phyloP scores from a whole-genome alignment of 2,888 invertebrate genomes.

The Campaea margaritaria region DNA sequence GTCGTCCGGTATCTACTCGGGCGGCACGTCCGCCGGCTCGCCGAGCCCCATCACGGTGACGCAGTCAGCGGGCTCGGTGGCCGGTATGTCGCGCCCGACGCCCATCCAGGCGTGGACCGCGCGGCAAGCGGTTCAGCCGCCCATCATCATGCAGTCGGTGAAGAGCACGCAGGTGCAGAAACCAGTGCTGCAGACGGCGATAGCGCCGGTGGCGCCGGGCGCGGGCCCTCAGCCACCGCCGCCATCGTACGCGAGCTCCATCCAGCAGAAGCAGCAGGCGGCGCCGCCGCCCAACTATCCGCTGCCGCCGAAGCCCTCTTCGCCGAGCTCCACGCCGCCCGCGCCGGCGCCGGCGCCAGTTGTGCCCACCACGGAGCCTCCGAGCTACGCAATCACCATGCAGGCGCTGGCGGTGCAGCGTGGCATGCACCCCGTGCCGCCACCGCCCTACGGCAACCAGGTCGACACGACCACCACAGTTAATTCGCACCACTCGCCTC shows the following conservation, averaged over 20 bases:
- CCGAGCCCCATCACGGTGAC: constrained; percentile 93
- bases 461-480: constrained; percentile 69
- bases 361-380: constrained; percentile 94
- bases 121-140: constrained; percentile 95
- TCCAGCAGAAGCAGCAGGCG: constrained; percentile 90
- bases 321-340: constrained; percentile 72
- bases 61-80: constrained; percentile 85
- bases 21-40: constrained; percentile 92
- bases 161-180: constrained; percentile 98
- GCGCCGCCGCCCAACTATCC: constrained; percentile 79
- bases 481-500: constrained; percentile 84
- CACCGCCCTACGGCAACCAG: constrained; percentile 87
- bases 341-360: constrained; percentile 71
- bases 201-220: constrained; percentile 92
- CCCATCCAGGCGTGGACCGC: constrained; percentile 94
- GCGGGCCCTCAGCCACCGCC: constrained; percentile 86
- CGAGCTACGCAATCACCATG: constrained; percentile 96
- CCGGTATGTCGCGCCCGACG: constrained; percentile 90
- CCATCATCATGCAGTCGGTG: constrained; percentile 98
- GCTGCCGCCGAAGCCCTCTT: constrained; percentile 80
- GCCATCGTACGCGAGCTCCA: constrained; percentile 92
- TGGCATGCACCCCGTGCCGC: constrained; percentile 88
- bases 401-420: constrained; percentile 91
- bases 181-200: constrained; percentile 97
- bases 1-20: constrained; percentile 94